A percentile compares a stretch with the other conserved stretches of the same genome.
Evolutionary conservation across 2,797 vertebrate genomes (phyloP).

Genomic region (Anas flavirostris): DNA sequence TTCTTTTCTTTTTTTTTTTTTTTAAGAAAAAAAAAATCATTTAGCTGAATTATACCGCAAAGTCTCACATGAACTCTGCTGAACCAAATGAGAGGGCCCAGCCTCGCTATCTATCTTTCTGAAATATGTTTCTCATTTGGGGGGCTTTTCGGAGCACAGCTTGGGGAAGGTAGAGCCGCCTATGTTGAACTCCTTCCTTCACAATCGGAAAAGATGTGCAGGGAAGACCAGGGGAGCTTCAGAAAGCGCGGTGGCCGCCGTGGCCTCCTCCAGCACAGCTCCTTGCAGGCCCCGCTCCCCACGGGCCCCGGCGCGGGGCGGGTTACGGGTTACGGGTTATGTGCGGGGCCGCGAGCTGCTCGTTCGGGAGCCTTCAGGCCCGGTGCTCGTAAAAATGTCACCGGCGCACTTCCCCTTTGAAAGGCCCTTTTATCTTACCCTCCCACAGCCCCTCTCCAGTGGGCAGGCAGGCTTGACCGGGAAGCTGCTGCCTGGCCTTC

Average conservation of each 20-base stretch:
- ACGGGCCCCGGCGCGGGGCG: slow-evolving; percentile 72
- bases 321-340: not conserved
- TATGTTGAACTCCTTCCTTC: not conserved
- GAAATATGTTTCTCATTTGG: slow-evolving; percentile 29
- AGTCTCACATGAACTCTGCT: not conserved
- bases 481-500: slow-evolving; percentile 64
- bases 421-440: slow-evolving; percentile 79
- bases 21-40: not conserved
- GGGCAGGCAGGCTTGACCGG: slow-evolving; percentile 52
- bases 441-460: slow-evolving; percentile 57
- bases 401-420: slow-evolving; percentile 75
- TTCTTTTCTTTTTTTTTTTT: not conserved
- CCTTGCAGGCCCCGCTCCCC: not conserved
- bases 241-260: not conserved
- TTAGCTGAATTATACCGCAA: not conserved
- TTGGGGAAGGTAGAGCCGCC: not conserved
- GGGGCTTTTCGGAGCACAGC: not conserved
- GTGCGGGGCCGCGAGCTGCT: slow-evolving; percentile 38
- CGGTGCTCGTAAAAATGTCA: slow-evolving; percentile 78
- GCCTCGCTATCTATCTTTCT: not conserved
- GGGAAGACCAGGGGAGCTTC: not conserved
- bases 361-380: slow-evolving; percentile 50
- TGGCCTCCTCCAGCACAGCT: not conserved
- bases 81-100: not conserved
- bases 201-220: not conserved